These are phyloP conservation scores for Eurytoma adleriae DNA, from an alignment of 2,888 invertebrate genomes.

Conservation along the genomic window DNA sequence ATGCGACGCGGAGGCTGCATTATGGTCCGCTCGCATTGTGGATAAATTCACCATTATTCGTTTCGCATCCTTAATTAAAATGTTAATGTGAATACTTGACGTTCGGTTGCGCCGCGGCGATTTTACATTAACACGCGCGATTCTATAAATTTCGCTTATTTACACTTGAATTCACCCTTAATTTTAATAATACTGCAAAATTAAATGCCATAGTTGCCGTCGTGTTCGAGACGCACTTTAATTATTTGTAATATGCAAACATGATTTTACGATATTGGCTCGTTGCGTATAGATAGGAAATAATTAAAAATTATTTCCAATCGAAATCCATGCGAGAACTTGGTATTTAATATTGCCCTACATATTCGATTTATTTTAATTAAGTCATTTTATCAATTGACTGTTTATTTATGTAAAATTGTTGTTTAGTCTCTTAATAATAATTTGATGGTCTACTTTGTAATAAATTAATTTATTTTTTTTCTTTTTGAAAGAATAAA, in stretches of 20 bases:
- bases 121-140: conserved; percentile 6
- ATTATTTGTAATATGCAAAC: background rate
- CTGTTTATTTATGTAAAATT: too few species aligned
- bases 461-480: too few species aligned
- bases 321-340: too few species aligned
- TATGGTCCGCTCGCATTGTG: conserved; percentile 21
- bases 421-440: too few species aligned
- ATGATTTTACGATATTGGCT: background rate
- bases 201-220: background rate
- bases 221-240: conserved; percentile 2
- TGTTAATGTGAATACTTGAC: conserved; percentile 20
- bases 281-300: background rate
- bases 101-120: background rate
- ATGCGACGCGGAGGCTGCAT: conserved; percentile 5
- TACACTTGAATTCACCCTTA: conserved; percentile 29
- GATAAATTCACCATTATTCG: conserved; percentile 24
- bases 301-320: too few species aligned
- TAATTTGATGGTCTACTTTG: too few species aligned
- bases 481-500: too few species aligned
- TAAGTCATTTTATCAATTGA: too few species aligned
- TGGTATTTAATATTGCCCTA: too few species aligned
- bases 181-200: conserved; percentile 32
- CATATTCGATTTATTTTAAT: too few species aligned
- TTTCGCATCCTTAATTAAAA: conserved; percentile 33
- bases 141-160: conserved; percentile 25